Percentiles rank a stretch among this genome's conserved stretches.
Evolutionary conservation across 2,797 vertebrate species (phyloP).

Genomic region (Aselliscus stoliczkanus): DNA sequence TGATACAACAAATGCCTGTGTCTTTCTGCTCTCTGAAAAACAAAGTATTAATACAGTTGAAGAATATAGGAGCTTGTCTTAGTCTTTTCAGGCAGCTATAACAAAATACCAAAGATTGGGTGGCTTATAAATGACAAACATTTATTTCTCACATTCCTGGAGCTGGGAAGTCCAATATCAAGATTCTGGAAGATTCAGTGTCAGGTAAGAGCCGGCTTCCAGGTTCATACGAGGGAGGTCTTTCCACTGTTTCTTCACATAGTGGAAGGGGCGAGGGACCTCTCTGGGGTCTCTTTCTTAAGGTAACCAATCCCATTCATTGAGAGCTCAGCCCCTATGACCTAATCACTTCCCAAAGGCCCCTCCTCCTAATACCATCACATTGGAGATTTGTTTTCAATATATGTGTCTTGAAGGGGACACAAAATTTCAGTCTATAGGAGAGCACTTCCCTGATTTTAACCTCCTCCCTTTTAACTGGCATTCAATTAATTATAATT

Average conservation of each 20-base stretch:
- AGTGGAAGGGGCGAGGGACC: neutral
- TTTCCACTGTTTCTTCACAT: neutral
- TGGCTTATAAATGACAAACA: neutral
- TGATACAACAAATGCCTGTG: neutral
- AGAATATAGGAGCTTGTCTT: neutral
- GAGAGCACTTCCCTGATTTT: neutral
- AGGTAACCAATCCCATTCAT: neutral
- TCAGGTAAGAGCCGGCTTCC: neutral
- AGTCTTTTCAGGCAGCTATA: neutral
- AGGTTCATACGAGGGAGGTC: neutral
- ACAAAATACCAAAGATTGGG: neutral
- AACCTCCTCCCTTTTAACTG: neutral
- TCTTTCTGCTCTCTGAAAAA: neutral
- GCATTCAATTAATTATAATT: neutral
- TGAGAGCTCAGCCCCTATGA: neutral
- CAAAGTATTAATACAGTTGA: neutral
- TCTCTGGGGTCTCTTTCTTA: neutral
- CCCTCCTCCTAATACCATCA: neutral
- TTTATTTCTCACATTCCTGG: neutral
- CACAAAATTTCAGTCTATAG: neutral
- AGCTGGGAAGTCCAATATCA: neutral
- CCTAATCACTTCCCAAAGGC: neutral
- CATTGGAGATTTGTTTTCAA: neutral
- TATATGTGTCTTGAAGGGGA: too few species aligned
- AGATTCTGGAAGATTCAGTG: neutral